phyloP scores from a whole-genome alignment of 2,888 invertebrate species.

The Acrobeloides nanus region DNA sequence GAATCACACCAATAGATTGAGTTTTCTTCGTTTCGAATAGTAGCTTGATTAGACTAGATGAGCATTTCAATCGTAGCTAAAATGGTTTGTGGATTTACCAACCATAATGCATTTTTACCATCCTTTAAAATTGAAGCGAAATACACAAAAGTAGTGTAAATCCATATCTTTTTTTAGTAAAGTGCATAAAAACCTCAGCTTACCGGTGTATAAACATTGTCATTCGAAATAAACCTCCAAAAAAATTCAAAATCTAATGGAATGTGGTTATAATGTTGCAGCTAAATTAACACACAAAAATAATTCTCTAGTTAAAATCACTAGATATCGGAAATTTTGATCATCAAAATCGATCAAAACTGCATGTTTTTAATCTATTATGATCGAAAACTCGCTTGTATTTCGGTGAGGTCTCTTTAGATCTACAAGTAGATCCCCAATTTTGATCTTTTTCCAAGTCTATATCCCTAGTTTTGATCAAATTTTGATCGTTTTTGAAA shows the following conservation, averaged over 20 bases:
- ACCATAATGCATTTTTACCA: slow-evolving; percentile 2
- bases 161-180: slow-evolving; percentile 11
- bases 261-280: slow-evolving; percentile 25
- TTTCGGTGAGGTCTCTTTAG: no score
- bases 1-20: slow-evolving; percentile 10
- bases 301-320: no score
- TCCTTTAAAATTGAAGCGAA: slow-evolving; percentile 3
- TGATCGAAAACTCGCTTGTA: no score
- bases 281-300: no score
- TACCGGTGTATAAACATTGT: slow-evolving; percentile 15
- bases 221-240: slow-evolving; percentile 37
- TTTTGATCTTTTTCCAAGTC: no score
- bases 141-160: slow-evolving; percentile 5
- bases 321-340: no score
- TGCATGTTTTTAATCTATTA: no score
- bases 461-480: no score
- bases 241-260: slow-evolving; percentile 40
- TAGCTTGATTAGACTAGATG: slow-evolving; percentile 27
- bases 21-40: slow-evolving; percentile 11
- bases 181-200: background rate
- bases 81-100: slow-evolving; percentile 10
- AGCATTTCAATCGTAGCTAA: slow-evolving; percentile 34
- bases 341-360: no score
- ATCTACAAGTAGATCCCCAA: no score
- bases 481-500: no score